These are phyloP conservation scores for Saccopteryx leptura DNA, from an alignment of 2,113 vertebrate species.

Conservation along the genomic window DNA sequence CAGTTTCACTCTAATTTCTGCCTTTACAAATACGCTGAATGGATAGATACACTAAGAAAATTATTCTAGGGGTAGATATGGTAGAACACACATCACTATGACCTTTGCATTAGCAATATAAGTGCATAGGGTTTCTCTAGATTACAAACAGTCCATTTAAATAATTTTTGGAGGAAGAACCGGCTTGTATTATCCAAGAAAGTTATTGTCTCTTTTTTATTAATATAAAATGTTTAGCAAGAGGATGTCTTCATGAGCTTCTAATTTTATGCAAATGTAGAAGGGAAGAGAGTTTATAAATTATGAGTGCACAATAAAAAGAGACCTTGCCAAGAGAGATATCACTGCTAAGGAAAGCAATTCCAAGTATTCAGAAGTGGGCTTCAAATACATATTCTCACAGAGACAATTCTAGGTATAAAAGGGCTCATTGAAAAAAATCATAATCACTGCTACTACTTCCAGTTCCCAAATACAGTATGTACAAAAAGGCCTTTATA, in stretches of 20 bases:
- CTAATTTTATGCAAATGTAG: background rate
- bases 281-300: slow-evolving; percentile 17
- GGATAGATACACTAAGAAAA: background rate
- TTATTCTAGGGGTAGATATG: background rate
- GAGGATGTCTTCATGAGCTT: slow-evolving; percentile 28
- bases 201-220: background rate
- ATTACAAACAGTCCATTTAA: background rate
- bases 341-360: background rate
- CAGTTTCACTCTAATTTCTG: background rate
- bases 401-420: background rate
- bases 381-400: background rate
- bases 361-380: background rate
- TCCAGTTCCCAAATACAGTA: background rate
- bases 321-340: background rate
- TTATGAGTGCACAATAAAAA: background rate
- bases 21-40: slow-evolving; percentile 33
- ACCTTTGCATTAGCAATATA: background rate
- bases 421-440: background rate
- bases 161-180: background rate
- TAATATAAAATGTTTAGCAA: slow-evolving; percentile 8
- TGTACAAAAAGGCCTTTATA: background rate
- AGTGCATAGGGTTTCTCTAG: background rate
- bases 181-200: background rate
- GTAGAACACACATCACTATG: background rate
- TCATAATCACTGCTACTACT: background rate